Evolutionary conservation across 2,888 invertebrate species (phyloP).

Genomic region (Subacronicta megacephala): DNA sequence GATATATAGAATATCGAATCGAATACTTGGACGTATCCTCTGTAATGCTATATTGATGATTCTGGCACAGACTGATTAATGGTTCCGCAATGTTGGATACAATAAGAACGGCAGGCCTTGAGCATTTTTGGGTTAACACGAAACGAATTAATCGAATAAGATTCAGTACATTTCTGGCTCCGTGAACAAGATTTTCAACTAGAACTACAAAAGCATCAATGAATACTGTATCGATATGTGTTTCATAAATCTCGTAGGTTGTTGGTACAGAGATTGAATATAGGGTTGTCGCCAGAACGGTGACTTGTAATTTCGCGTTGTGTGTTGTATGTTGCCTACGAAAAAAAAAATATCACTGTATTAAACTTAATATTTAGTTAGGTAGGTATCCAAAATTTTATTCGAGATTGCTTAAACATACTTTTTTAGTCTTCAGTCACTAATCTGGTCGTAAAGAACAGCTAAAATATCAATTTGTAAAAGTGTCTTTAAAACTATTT

Average conservation of each 20-base stretch:
- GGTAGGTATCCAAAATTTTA: constrained; percentile 31
- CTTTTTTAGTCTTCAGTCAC: too few relatives aligned
- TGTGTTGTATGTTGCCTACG: constrained; percentile 67
- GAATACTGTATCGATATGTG: constrained; percentile 37
- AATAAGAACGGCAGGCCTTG: constrained; percentile 76
- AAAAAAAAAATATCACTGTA: constrained; percentile 70
- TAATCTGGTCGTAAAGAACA: too few relatives aligned
- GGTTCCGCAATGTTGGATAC: constrained; percentile 81
- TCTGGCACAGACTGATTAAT: constrained; percentile 88
- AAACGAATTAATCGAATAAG: constrained; percentile 19
- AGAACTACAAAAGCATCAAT: constrained; percentile 42
- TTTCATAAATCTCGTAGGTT: constrained; percentile 16
- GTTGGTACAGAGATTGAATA: constrained; percentile 64
- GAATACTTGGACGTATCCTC: constrained; percentile 85
- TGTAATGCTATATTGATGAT: constrained; percentile 89
- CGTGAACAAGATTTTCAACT: not conserved
- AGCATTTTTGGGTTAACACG: constrained; percentile 64
- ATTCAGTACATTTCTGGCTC: constrained; percentile 63
- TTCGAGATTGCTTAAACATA: not conserved
- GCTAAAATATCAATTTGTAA: too few relatives aligned
- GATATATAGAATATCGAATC: constrained; percentile 84
- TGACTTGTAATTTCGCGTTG: constrained; percentile 83
- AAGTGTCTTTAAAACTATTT: too few relatives aligned
- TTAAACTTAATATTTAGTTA: constrained; percentile 68
- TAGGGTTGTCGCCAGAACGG: constrained; percentile 86